Conservation (phyloP, 2,888 invertebrate genomes). For the Flexamia atlantica region DNA sequence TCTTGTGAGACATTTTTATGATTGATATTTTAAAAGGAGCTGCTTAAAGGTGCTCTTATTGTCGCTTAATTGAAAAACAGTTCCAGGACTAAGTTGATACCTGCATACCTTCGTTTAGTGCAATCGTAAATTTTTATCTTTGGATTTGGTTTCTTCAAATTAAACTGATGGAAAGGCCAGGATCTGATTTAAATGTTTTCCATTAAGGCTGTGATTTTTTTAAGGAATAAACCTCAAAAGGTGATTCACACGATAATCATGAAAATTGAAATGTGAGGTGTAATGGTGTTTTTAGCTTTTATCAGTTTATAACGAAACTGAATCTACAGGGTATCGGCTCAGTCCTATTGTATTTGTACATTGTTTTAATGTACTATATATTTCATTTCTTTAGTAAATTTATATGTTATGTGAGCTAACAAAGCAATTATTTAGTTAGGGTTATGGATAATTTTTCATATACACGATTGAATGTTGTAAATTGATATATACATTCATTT, state of each 20-base stretch:
- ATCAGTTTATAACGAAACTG: conserved; percentile 6
- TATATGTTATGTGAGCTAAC: conserved; percentile 14
- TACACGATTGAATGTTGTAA: conserved; percentile 56
- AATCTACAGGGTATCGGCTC: conserved; percentile 45
- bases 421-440: conserved; percentile 52
- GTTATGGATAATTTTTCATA: conserved; percentile 51
- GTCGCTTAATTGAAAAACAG: neutral
- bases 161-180: conserved; percentile 13
- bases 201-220: conserved; percentile 32
- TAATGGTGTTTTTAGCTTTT: conserved; percentile 4
- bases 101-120: conserved; percentile 15
- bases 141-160: conserved; percentile 3
- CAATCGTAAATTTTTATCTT: conserved; percentile 4
- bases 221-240: conserved; percentile 23
- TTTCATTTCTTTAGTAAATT: conserved; percentile 25
- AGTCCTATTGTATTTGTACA: conserved; percentile 46
- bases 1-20: conserved; percentile 13
- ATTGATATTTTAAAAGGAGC: neutral
- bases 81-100: conserved; percentile 43
- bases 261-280: neutral
- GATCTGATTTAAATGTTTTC: neutral
- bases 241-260: neutral
- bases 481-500: conserved; percentile 35
- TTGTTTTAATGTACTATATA: conserved; percentile 32
- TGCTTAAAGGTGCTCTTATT: conserved; percentile 24